These are phyloP conservation scores for Drosophila pruinosa DNA, from an alignment of 1,140 invertebrate genomes.

Conservation along the genomic window DNA sequence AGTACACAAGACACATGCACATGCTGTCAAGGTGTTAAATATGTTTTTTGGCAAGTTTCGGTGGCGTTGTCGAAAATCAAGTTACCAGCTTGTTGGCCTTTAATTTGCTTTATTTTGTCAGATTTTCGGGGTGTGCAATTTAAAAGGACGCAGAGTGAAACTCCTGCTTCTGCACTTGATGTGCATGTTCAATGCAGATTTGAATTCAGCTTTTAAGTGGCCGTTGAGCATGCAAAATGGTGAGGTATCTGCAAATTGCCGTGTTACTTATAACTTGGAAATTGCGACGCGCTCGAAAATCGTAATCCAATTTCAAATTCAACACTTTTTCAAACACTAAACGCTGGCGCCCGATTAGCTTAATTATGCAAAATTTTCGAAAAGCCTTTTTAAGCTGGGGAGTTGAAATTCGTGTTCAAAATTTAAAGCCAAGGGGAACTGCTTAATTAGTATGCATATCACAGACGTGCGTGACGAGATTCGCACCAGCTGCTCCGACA, in stretches of 20 bases:
- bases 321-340: slow-evolving; percentile 47
- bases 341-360: slow-evolving; percentile 68
- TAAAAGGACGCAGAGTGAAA: background rate
- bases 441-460: slow-evolving; percentile 74
- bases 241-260: background rate
- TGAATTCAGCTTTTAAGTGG: background rate
- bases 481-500: slow-evolving; percentile 18
- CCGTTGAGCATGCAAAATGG: background rate
- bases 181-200: background rate
- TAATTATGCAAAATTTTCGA: slow-evolving; percentile 66
- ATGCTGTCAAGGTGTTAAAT: slow-evolving; percentile 27
- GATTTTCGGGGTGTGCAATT: background rate
- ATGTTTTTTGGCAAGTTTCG: slow-evolving; percentile 13
- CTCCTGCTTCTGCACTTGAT: too few species aligned
- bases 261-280: background rate
- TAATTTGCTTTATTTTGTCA: background rate
- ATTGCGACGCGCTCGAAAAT: slow-evolving; percentile 36
- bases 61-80: slow-evolving; percentile 6
- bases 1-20: background rate
- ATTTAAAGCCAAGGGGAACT: slow-evolving; percentile 22
- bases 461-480: slow-evolving; percentile 29
- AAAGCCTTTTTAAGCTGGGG: slow-evolving; percentile 65
- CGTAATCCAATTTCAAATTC: slow-evolving; percentile 49
- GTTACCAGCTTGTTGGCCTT: slow-evolving; percentile 11
- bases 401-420: slow-evolving; percentile 19